These are phyloP conservation scores for Xerus inauris DNA, from an alignment of 2,113 vertebrate genomes.

Conservation along the genomic window DNA sequence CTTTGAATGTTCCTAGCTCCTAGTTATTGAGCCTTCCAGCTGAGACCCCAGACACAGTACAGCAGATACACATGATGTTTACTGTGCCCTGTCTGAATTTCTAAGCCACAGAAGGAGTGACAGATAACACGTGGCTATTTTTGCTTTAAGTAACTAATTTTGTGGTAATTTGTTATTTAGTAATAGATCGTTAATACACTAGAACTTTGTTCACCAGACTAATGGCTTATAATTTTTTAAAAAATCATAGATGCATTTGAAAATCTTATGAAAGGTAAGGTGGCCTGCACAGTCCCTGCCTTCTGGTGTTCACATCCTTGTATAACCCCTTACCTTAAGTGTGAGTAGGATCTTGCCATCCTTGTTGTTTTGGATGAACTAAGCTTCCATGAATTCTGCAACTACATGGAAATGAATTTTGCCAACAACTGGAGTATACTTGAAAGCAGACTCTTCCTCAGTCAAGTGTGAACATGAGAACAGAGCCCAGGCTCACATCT, in stretches of 20 bases:
- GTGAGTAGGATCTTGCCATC: not conserved
- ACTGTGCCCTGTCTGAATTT: not conserved
- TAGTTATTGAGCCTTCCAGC: not conserved
- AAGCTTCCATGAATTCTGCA: not conserved
- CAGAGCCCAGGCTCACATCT: not conserved
- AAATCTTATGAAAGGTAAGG: not conserved
- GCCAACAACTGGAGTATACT: not conserved
- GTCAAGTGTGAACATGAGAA: not conserved
- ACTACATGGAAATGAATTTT: conserved; percentile 10
- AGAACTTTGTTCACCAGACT: not conserved
- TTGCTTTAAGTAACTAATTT: conserved; percentile 39
- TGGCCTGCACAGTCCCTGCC: not conserved
- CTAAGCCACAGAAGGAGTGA: not conserved
- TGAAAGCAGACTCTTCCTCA: not conserved
- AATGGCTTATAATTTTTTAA: not conserved
- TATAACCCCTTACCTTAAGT: not conserved
- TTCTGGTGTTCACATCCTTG: not conserved
- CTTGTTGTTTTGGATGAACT: not conserved
- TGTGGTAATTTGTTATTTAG: not conserved
- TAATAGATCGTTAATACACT: not conserved
- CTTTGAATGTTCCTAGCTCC: not conserved
- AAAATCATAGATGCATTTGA: not conserved
- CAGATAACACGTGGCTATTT: not conserved
- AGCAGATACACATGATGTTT: not conserved
- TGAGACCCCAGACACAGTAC: not conserved